phyloP scores from a whole-genome alignment of 2,888 invertebrate genomes.

The Hanleya hanleyi region DNA sequence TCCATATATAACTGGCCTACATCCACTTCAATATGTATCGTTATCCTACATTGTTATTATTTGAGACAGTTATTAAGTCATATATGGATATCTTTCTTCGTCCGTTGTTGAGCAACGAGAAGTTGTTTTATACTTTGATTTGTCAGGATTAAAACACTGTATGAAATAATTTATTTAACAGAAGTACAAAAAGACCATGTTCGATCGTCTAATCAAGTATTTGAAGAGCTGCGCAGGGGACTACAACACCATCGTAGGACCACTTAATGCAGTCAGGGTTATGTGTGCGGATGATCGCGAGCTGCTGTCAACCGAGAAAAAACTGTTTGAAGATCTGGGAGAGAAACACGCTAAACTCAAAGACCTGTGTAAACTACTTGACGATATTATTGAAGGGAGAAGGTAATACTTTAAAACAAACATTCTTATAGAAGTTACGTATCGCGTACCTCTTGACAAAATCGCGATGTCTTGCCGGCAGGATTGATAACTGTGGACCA shows the following conservation, averaged over 20 bases:
- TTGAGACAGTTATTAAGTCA: too few relatives aligned
- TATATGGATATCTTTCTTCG: too few relatives aligned
- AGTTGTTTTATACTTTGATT: too few relatives aligned
- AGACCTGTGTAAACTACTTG: conserved; percentile 40
- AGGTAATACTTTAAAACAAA: conserved; percentile 42
- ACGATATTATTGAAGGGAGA: conserved; percentile 59
- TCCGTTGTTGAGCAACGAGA: too few relatives aligned
- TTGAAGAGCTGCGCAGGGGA: conserved; percentile 26
- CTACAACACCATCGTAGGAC: conserved; percentile 16
- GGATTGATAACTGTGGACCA: too few relatives aligned
- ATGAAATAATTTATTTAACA: too few relatives aligned
- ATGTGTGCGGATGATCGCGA: conserved; percentile 42
- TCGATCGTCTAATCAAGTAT: conserved; percentile 33
- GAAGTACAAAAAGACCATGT: conserved; percentile 25
- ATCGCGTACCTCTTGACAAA: background rate
- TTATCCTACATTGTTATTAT: too few relatives aligned
- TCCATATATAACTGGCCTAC: too few relatives aligned
- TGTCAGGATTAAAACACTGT: too few relatives aligned
- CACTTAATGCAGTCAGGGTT: conserved; percentile 33
- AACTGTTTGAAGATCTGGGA: conserved; percentile 37
- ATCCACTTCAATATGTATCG: too few relatives aligned
- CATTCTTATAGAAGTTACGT: background rate
- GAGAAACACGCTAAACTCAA: conserved; percentile 36
- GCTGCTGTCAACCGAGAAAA: conserved; percentile 42
- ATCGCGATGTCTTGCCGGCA: too few relatives aligned